Percentiles rank a stretch among this genome's conserved stretches.
Evolutionary conservation across 1,140 invertebrate species (phyloP).

Genomic region (Zeugodacus cucurbitae): DNA sequence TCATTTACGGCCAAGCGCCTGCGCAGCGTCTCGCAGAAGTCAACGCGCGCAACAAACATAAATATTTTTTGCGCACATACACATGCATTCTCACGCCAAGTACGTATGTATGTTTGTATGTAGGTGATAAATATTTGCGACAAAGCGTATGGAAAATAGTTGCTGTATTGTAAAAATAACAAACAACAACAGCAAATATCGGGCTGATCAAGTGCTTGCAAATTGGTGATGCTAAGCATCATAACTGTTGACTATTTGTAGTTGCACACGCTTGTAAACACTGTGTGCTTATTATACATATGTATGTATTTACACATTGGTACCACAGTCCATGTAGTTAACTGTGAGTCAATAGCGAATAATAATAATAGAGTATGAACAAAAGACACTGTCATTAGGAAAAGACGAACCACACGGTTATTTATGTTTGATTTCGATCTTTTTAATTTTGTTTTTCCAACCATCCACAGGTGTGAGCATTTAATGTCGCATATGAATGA

Average conservation of each 20-base stretch:
- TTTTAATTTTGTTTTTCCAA: neutral
- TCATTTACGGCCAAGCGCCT: slow-evolving; percentile 27
- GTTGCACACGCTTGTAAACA: neutral
- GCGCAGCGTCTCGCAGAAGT: neutral
- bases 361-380: neutral
- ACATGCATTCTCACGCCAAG: neutral
- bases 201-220: neutral
- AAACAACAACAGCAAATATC: neutral
- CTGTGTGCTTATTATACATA: neutral
- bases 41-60: neutral
- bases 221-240: slow-evolving; percentile 6
- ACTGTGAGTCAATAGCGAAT: neutral
- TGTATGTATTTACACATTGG: neutral
- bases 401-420: neutral
- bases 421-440: neutral
- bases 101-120: neutral
- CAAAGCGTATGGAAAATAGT: neutral
- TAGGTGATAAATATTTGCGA: neutral
- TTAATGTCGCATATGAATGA: neutral
- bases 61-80: neutral
- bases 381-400: neutral
- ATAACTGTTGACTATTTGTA: neutral
- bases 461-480: neutral
- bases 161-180: neutral
- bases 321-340: neutral